These are phyloP conservation scores for Palythoa caribaeorum DNA, from an alignment of 92 coral and sea anemone genomes.

Conservation along the genomic window DNA sequence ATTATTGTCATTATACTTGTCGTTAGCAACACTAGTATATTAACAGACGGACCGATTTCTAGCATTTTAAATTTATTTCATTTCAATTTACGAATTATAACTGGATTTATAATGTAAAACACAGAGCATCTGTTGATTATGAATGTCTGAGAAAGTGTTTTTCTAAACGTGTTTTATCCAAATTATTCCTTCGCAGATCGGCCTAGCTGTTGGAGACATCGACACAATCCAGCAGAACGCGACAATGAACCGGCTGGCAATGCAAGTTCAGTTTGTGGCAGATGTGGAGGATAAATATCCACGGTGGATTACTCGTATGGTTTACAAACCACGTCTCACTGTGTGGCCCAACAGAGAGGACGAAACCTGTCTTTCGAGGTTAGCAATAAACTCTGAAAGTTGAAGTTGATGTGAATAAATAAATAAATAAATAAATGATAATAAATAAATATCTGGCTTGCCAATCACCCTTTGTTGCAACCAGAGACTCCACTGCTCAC, in stretches of 20 bases:
- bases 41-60: too few relatives aligned
- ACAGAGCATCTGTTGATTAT: too few relatives aligned
- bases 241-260: slow-evolving; percentile 37
- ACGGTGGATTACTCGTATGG: slow-evolving; percentile 39
- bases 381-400: background rate
- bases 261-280: slow-evolving; percentile 48
- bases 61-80: too few relatives aligned
- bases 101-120: too few relatives aligned
- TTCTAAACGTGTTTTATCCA: too few relatives aligned
- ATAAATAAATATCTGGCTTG: too few relatives aligned
- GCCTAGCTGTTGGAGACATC: slow-evolving; percentile 71
- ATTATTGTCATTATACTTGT: too few relatives aligned
- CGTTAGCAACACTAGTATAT: too few relatives aligned
- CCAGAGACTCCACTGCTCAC: too few relatives aligned
- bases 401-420: background rate
- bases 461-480: too few relatives aligned
- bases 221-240: slow-evolving; percentile 71
- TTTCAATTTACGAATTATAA: too few relatives aligned
- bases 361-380: slow-evolving; percentile 21
- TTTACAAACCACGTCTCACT: slow-evolving; percentile 17
- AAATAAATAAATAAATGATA: too few relatives aligned
- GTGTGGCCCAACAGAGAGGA: slow-evolving; percentile 22
- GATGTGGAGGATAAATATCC: slow-evolving; percentile 48
- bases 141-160: background rate
- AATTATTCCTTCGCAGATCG: slow-evolving; percentile 41